These are phyloP conservation scores for Philopedon plagiatum DNA, from an alignment of 2,888 invertebrate genomes.

Conservation along the genomic window DNA sequence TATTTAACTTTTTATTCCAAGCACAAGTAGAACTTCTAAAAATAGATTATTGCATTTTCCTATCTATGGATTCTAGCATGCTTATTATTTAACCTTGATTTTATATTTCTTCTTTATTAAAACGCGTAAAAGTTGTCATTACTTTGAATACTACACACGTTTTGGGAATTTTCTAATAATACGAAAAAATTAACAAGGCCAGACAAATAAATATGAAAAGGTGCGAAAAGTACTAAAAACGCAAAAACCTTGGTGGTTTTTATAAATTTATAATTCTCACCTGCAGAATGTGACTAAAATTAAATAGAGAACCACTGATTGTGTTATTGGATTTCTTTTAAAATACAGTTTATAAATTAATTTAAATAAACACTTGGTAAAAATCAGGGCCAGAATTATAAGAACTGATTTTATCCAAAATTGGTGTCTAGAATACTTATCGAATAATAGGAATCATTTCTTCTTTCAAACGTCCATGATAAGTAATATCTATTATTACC, in stretches of 20 bases:
- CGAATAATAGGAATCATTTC: too few relatives aligned
- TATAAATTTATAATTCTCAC: constrained; percentile 14
- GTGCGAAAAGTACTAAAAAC: constrained; percentile 29
- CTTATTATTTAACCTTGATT: background rate
- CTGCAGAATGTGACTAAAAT: constrained; percentile 27
- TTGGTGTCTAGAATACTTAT: too few relatives aligned
- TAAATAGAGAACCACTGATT: background rate
- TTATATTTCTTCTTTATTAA: background rate
- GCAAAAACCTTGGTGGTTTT: constrained; percentile 18
- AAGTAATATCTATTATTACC: too few relatives aligned
- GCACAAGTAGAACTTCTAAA: background rate
- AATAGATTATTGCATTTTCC: background rate
- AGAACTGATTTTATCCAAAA: too few relatives aligned
- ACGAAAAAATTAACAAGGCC: constrained; percentile 24
- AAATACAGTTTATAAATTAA: background rate
- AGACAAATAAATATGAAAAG: constrained; percentile 38
- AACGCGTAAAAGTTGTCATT: too few relatives aligned
- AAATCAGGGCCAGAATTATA: too few relatives aligned
- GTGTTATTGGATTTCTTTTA: background rate
- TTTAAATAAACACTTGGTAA: too few relatives aligned
- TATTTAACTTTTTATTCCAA: background rate
- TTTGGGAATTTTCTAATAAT: background rate
- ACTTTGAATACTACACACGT: background rate
- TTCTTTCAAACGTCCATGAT: too few relatives aligned
- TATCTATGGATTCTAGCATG: background rate